Evolutionary conservation across 2,888 invertebrate genomes (phyloP).

Genomic region (Brachyptera putata): DNA sequence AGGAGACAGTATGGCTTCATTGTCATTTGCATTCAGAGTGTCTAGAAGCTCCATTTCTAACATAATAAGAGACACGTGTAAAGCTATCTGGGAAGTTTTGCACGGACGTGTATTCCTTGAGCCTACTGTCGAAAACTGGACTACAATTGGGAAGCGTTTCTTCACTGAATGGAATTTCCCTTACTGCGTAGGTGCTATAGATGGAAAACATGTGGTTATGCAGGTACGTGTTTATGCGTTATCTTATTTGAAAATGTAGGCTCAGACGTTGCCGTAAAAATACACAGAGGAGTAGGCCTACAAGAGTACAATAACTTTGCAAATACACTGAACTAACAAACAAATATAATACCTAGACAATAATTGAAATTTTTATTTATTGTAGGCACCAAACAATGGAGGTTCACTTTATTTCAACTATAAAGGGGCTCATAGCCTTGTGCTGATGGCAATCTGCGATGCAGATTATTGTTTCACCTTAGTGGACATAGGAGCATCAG

Average conservation of each 20-base stretch:
- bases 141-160: slow-evolving; percentile 30
- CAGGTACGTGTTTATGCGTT: no score
- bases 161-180: slow-evolving; percentile 32
- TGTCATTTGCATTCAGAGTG: slow-evolving; percentile 6
- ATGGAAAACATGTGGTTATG: no score
- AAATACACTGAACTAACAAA: background rate
- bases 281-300: slow-evolving; percentile 24
- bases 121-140: slow-evolving; percentile 31
- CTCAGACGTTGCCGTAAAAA: slow-evolving; percentile 33
- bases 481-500: slow-evolving; percentile 16
- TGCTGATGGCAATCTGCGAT: slow-evolving; percentile 34
- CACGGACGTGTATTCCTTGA: background rate
- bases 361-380: background rate
- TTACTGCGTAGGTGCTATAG: slow-evolving; percentile 35
- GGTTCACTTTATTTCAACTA: background rate
- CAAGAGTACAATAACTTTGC: background rate
- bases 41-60: background rate
- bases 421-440: slow-evolving; percentile 31
- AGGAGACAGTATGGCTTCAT: no score
- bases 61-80: slow-evolving; percentile 1
- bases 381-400: background rate
- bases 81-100: slow-evolving; percentile 4
- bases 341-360: background rate
- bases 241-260: no score
- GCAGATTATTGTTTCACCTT: slow-evolving; percentile 33